phyloP scores from a whole-genome alignment of 2,797 vertebrate genomes.

The Dendrocincla tyrannina region DNA sequence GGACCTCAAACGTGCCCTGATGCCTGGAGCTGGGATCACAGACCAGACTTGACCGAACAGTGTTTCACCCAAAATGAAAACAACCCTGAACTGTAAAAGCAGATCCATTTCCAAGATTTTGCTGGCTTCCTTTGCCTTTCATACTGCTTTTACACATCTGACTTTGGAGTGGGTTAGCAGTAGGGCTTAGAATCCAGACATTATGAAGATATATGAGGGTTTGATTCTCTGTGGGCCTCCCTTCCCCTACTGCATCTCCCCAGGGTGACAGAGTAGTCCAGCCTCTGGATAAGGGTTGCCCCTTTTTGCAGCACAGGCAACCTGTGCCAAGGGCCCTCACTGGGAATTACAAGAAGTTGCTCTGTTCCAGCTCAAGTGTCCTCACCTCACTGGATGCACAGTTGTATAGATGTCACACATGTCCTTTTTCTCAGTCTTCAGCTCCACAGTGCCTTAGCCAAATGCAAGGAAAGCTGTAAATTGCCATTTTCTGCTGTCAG shows the following conservation, averaged over 20 bases:
- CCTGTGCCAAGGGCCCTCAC: accelerated
- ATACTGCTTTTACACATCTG: not conserved
- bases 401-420: not conserved
- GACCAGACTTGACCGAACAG: not conserved
- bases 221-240: not conserved
- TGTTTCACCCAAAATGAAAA: not conserved
- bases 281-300: not conserved
- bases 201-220: not conserved
- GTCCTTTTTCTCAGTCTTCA: not conserved
- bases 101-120: not conserved
- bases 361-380: not conserved
- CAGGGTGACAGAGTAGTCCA: not conserved
- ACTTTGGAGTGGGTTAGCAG: not conserved
- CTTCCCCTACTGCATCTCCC: not conserved
- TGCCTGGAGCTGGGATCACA: not conserved
- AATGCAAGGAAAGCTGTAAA: not conserved
- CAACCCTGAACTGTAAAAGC: not conserved
- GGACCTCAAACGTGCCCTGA: not conserved
- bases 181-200: not conserved
- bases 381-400: not conserved
- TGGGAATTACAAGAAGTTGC: not conserved
- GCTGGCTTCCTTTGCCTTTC: not conserved
- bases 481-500: not conserved
- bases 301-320: not conserved
- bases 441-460: not conserved